Conservation (phyloP, 2,888 invertebrate species). For the Clanis bilineata region DNA sequence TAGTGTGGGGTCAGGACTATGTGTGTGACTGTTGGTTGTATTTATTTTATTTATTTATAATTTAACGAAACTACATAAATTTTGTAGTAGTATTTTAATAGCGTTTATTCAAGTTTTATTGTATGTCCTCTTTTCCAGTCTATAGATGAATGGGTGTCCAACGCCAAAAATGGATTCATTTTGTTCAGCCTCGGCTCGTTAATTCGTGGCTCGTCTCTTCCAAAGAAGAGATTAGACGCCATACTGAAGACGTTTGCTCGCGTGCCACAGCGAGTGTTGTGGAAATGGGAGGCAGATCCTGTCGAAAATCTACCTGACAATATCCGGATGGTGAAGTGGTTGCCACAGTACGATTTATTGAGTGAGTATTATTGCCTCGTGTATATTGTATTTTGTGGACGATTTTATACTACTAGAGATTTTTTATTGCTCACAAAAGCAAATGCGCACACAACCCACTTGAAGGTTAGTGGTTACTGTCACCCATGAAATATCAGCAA, state of each 20-base stretch:
- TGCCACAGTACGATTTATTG: conserved; percentile 86
- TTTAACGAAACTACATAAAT: no score
- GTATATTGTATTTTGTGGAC: background rate
- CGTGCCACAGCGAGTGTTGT: conserved; percentile 84
- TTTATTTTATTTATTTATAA: no score
- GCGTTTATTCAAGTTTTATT: background rate
- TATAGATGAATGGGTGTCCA: conserved; percentile 81
- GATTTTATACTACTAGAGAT: no score
- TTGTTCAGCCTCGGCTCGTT: conserved; percentile 89
- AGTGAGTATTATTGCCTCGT: conserved; percentile 77
- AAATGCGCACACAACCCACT: no score
- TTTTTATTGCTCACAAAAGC: no score
- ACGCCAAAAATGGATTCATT: conserved; percentile 83
- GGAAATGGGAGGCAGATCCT: conserved; percentile 87
- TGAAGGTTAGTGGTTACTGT: no score
- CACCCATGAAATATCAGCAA: no score
- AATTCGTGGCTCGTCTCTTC: conserved; percentile 84
- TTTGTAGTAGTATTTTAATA: no score
- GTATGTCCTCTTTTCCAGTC: conserved; percentile 49
- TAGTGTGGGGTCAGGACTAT: no score
- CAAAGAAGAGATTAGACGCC: conserved; percentile 72
- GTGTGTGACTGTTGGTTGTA: no score
- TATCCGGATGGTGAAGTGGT: conserved; percentile 83
- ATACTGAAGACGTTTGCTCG: conserved; percentile 83
- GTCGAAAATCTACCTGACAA: conserved; percentile 78